Conservation (phyloP, 2,113 vertebrate genomes). For the Halichoeres trimaculatus region DNA sequence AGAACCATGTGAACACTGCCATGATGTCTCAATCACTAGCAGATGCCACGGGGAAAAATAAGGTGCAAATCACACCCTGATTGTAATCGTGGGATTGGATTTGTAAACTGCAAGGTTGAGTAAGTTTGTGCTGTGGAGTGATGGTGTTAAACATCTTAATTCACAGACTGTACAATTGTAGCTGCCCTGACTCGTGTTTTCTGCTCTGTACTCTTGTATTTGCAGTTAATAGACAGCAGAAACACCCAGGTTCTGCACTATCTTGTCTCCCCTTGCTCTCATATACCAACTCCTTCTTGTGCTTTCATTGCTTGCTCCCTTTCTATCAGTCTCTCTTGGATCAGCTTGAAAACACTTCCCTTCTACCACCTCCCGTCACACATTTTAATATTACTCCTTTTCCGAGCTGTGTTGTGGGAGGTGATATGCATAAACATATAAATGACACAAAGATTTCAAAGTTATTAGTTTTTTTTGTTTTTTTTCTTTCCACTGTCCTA, state of each 20-base stretch:
- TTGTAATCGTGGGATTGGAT: slow-evolving; percentile 39
- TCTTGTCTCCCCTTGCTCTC: slow-evolving; percentile 23
- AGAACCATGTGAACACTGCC: slow-evolving; percentile 28
- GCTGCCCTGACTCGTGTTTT: not conserved
- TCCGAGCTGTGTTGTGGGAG: not conserved
- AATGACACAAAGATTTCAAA: not conserved
- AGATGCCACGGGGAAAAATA: slow-evolving; percentile 8
- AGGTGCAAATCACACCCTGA: slow-evolving; percentile 13
- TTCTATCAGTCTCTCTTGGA: slow-evolving; percentile 34
- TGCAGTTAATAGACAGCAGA: slow-evolving; percentile 28
- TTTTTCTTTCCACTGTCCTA: not conserved
- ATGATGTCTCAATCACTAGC: slow-evolving; percentile 26
- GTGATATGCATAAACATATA: not conserved
- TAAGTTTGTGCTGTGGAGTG: not conserved
- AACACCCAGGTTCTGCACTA: slow-evolving; percentile 7
- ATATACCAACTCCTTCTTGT: slow-evolving; percentile 21
- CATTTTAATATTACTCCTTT: slow-evolving; percentile 12
- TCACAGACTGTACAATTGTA: not conserved
- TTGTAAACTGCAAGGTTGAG: slow-evolving; percentile 13
- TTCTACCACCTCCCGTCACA: slow-evolving; percentile 25
- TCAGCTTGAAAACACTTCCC: slow-evolving; percentile 44
- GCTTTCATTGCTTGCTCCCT: slow-evolving; percentile 37
- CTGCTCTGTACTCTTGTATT: slow-evolving; percentile 21
- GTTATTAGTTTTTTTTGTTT: not conserved
- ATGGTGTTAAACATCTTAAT: slow-evolving; percentile 2